Conservation (phyloP, 1,140 invertebrate genomes). For the Teleopsis dalmanni region DNA sequence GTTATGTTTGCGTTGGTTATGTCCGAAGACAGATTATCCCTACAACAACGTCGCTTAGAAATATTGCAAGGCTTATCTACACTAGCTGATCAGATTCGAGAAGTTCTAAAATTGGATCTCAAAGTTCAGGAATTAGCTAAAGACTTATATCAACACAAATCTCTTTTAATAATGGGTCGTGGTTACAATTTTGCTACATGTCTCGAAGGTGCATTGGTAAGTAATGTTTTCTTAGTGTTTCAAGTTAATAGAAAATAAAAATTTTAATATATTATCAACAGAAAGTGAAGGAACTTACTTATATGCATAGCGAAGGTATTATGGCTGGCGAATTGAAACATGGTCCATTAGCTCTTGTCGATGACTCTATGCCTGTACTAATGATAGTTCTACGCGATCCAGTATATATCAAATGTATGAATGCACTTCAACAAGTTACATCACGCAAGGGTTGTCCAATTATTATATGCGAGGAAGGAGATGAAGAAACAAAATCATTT, state of each 20-base stretch:
- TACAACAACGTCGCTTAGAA: constrained; percentile 72
- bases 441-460: constrained; percentile 91
- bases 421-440: constrained; percentile 93
- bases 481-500: constrained; percentile 72
- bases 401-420: constrained; percentile 97
- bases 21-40: constrained; percentile 94
- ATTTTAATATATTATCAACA: not conserved
- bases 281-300: constrained; percentile 99
- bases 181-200: constrained; percentile 99
- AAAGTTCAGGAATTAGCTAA: constrained; percentile 82
- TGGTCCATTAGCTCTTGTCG: constrained; percentile 93
- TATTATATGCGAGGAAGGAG: constrained; percentile 88
- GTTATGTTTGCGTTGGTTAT: constrained; percentile 99
- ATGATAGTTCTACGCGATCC: constrained; percentile 97
- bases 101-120: constrained; percentile 79
- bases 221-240: not conserved
- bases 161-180: constrained; percentile 94
- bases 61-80: constrained; percentile 88
- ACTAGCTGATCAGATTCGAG: constrained; percentile 73
- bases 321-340: constrained; percentile 98
- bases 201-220: constrained; percentile 89
- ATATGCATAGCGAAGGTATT: constrained; percentile 99
- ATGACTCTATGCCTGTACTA: constrained; percentile 95
- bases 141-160: constrained; percentile 89
- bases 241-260: not conserved